phyloP scores from a whole-genome alignment of 2,113 vertebrate genomes.

The Calidris pugnax region DNA sequence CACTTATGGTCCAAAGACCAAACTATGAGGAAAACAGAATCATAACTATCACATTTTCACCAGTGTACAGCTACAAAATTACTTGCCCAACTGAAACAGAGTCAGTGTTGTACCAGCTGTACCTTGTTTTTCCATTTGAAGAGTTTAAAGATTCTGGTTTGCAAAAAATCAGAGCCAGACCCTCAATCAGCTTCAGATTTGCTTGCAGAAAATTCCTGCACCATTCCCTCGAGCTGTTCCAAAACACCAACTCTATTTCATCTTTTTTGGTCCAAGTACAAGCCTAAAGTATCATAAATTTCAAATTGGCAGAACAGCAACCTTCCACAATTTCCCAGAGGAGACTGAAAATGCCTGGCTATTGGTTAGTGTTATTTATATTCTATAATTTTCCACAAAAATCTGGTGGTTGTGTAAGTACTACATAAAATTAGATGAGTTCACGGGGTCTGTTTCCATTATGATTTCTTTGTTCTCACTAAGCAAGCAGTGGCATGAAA shows the following conservation, averaged over 20 bases:
- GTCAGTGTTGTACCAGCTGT: not conserved
- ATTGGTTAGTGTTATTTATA: conserved; percentile 18
- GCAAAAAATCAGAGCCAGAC: not conserved
- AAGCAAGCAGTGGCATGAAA: not conserved
- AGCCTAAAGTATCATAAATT: not conserved
- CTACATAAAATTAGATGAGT: not conserved
- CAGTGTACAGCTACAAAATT: not conserved
- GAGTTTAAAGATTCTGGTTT: not conserved
- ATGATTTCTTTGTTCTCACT: not conserved
- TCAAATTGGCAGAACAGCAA: not conserved
- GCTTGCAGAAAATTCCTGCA: not conserved
- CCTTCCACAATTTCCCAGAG: not conserved
- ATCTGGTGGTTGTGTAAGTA: not conserved
- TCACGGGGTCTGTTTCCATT: not conserved
- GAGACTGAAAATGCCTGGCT: not conserved
- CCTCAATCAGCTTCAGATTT: not conserved
- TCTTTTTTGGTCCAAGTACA: not conserved
- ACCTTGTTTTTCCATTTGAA: conserved; percentile 4
- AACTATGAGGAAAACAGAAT: not conserved
- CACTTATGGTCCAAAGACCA: not conserved
- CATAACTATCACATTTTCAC: not conserved
- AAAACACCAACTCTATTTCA: conserved; percentile 3
- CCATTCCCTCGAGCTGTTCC: not conserved
- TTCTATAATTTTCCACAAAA: not conserved
- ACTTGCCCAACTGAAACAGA: not conserved